A percentile compares a stretch with the other conserved stretches of the same genome.
Conservation (phyloP, 2,888 invertebrate species). For the Dione juno region DNA sequence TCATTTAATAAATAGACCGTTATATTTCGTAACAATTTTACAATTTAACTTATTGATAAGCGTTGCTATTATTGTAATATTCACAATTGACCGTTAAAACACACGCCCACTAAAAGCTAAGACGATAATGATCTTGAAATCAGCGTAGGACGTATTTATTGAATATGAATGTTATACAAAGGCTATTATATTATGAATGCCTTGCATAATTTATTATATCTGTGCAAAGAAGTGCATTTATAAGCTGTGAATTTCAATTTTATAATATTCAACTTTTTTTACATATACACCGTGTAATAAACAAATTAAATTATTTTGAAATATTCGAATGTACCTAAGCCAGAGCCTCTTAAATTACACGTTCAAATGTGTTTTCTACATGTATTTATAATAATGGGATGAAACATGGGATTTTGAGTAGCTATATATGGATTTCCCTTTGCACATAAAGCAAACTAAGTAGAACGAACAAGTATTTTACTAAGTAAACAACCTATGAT, state of each 20-base stretch:
- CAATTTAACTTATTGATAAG: constrained; percentile 55
- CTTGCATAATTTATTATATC: constrained; percentile 24
- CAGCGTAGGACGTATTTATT: constrained; percentile 70
- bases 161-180: constrained; percentile 39
- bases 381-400: background rate
- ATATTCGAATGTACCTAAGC: background rate
- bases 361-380: background rate
- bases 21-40: constrained; percentile 59
- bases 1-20: constrained; percentile 10
- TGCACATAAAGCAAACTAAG: background rate
- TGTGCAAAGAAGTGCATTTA: constrained; percentile 17
- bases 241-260: background rate
- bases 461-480: constrained; percentile 19
- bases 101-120: constrained; percentile 65
- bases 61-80: constrained; percentile 67
- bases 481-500: constrained; percentile 26
- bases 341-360: background rate
- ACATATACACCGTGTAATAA: no score
- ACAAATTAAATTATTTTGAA: background rate
- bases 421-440: no score
- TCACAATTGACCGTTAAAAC: constrained; percentile 70
- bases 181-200: constrained; percentile 26
- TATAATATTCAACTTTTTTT: constrained; percentile 8
- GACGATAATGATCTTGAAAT: constrained; percentile 77
- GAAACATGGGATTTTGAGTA: no score